Conservation (phyloP, 2,113 vertebrate genomes). For the Rhabdornis inornatus region DNA sequence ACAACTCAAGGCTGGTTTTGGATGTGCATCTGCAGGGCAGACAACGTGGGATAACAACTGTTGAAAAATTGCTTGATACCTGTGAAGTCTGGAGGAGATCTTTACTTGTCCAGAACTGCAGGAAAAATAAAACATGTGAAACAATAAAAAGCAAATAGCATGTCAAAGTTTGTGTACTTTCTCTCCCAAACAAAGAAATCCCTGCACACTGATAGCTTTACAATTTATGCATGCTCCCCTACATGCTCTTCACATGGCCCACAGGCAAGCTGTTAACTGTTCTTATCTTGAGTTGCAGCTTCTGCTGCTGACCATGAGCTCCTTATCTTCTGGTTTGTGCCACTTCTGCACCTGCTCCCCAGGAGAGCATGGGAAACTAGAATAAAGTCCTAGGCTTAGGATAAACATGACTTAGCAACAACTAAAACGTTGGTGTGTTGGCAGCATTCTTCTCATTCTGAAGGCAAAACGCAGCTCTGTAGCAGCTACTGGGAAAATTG, state of each 20-base stretch:
- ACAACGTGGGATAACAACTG: accelerated
- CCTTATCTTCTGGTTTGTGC: background rate
- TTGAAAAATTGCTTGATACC: background rate
- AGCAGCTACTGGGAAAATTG: background rate
- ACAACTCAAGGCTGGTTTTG: background rate
- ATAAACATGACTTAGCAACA: background rate
- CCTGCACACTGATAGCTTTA: background rate
- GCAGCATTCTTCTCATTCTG: background rate
- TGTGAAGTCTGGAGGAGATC: background rate
- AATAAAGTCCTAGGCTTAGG: background rate
- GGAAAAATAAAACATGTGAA: background rate
- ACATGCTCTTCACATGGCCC: accelerated
- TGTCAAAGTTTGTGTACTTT: background rate
- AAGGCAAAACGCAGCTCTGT: background rate
- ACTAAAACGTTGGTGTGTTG: background rate
- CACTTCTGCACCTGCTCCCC: background rate
- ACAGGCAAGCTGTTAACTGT: background rate
- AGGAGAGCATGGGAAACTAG: background rate
- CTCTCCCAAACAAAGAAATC: background rate
- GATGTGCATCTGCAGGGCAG: background rate
- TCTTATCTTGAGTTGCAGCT: background rate
- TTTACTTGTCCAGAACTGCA: background rate
- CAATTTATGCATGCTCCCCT: background rate
- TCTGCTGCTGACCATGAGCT: background rate
- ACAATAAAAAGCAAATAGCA: background rate